Evolutionary conservation across 2,113 vertebrate species (phyloP).

Genomic region (Syngnathoides biaculeatus): DNA sequence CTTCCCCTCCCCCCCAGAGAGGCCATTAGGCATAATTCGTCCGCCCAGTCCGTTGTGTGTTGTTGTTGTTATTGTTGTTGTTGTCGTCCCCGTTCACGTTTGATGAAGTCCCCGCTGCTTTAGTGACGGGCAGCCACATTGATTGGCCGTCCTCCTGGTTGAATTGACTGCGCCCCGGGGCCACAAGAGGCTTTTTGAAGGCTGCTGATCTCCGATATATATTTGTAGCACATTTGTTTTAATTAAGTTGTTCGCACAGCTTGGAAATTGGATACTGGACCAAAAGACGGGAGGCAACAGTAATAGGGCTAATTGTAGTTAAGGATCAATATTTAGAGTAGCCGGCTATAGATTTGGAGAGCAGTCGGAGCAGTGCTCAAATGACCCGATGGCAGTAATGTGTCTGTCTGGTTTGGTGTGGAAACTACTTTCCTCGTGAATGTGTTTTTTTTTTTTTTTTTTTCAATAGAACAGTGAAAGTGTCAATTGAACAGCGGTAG

Average conservation of each 20-base stretch:
- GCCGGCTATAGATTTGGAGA: slow-evolving; percentile 52
- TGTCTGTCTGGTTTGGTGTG: slow-evolving; percentile 16
- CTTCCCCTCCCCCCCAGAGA: slow-evolving; percentile 31
- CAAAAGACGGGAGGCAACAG: slow-evolving; percentile 72
- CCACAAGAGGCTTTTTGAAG: slow-evolving; percentile 68
- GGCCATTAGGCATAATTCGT: slow-evolving; percentile 55
- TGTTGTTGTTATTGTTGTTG: slow-evolving; percentile 32
- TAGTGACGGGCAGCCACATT: slow-evolving; percentile 68
- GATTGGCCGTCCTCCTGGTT: slow-evolving; percentile 71
- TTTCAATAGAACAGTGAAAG: slow-evolving; percentile 10
- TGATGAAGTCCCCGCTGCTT: slow-evolving; percentile 71
- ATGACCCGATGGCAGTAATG: slow-evolving; percentile 38
- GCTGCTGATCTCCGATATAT: slow-evolving; percentile 72
- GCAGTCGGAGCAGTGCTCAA: slow-evolving; percentile 51
- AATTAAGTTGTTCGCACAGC: slow-evolving; percentile 78
- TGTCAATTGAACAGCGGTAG: background rate
- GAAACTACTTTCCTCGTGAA: slow-evolving; percentile 8
- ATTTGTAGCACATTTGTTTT: slow-evolving; percentile 80
- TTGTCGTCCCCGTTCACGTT: slow-evolving; percentile 61
- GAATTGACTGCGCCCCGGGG: slow-evolving; percentile 66
- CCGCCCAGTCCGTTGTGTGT: slow-evolving; percentile 38
- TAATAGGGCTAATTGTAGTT: slow-evolving; percentile 73
- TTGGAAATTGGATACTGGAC: slow-evolving; percentile 75
- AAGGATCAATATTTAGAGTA: slow-evolving; percentile 72
- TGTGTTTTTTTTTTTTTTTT: background rate